phyloP scores from a whole-genome alignment of 2,113 vertebrate species.

The Grammatotria lemairii region DNA sequence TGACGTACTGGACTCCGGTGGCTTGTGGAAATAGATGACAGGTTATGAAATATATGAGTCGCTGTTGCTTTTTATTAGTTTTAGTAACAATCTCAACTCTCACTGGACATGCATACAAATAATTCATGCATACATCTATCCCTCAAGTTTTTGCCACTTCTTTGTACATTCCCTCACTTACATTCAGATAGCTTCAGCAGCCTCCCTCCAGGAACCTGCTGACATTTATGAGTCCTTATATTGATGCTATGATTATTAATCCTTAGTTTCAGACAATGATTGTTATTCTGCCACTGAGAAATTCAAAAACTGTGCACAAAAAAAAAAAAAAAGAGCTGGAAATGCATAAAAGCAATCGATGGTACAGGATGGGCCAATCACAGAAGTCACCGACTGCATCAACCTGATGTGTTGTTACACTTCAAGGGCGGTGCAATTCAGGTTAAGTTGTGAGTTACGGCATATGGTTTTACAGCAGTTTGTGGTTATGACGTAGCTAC shows the following conservation, averaged over 20 bases:
- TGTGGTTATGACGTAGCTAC: background rate
- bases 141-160: background rate
- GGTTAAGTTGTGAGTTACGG: background rate
- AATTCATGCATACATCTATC: background rate
- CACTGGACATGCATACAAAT: background rate
- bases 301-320: background rate
- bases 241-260: background rate
- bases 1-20: constrained; percentile 67
- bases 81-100: background rate
- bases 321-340: rapidly evolving
- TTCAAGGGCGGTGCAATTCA: background rate
- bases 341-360: background rate
- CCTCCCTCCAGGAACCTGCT: background rate
- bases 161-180: background rate
- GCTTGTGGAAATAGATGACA: constrained; percentile 19
- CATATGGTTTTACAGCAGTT: background rate
- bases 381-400: background rate
- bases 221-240: background rate
- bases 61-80: background rate
- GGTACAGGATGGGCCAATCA: background rate
- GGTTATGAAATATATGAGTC: background rate
- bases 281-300: background rate
- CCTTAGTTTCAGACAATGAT: background rate
- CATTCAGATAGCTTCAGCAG: background rate
- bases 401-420: background rate